Conservation (phyloP, 2,113 vertebrate species). For the Pseudorhombus dupliciocellatus region DNA sequence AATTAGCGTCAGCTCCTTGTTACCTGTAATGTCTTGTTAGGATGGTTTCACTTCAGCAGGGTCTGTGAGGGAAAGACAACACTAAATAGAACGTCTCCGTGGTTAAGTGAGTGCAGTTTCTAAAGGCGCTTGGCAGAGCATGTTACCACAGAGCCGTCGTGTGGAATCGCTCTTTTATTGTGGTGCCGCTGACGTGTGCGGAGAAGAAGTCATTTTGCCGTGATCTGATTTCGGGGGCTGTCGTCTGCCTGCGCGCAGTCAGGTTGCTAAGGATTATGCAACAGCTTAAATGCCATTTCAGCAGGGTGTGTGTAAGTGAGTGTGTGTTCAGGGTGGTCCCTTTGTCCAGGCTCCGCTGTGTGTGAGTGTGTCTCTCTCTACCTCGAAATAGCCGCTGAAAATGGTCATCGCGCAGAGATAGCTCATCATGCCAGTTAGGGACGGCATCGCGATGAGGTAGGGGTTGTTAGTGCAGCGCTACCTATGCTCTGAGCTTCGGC, state of each 20-base stretch:
- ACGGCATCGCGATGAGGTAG: slow-evolving; percentile 16
- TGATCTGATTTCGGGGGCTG: slow-evolving; percentile 50
- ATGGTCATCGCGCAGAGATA: slow-evolving; percentile 21
- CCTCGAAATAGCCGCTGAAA: slow-evolving; percentile 53
- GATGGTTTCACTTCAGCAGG: slow-evolving; percentile 1
- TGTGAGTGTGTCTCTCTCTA: slow-evolving; percentile 2
- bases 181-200: slow-evolving; percentile 10
- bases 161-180: slow-evolving; percentile 21
- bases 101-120: slow-evolving; percentile 18
- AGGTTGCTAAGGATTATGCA: slow-evolving; percentile 53
- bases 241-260: slow-evolving; percentile 34
- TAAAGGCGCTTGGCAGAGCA: neutral
- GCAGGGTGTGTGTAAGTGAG: slow-evolving; percentile 6
- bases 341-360: slow-evolving; percentile 26
- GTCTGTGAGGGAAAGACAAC: neutral
- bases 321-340: slow-evolving; percentile 24
- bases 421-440: slow-evolving; percentile 22
- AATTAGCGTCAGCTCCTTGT: slow-evolving; percentile 14
- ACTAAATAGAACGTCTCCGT: neutral
- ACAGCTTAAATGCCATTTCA: slow-evolving; percentile 59
- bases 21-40: slow-evolving; percentile 11
- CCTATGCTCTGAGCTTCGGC: slow-evolving; percentile 5
- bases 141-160: slow-evolving; percentile 1
- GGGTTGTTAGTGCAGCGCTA: slow-evolving; percentile 32
- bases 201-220: slow-evolving; percentile 26